These are phyloP conservation scores for Porites australiensis DNA, from an alignment of 64 coral and sea anemone species.

Conservation along the genomic window DNA sequence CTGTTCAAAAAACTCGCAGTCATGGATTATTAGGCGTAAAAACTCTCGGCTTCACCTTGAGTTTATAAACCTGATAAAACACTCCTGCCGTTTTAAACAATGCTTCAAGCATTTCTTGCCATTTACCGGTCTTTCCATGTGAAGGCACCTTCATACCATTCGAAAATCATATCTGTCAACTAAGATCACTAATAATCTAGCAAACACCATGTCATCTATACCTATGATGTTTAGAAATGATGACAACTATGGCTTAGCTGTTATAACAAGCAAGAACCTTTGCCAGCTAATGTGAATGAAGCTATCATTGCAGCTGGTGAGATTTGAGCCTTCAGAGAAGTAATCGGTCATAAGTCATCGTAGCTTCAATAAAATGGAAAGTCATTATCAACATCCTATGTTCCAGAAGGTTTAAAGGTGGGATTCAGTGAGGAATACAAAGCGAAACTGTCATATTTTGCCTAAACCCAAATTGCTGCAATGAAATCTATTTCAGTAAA, in stretches of 20 bases:
- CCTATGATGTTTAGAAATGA: background rate
- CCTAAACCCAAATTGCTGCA: too few relatives aligned
- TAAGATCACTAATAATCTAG: background rate
- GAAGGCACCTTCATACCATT: background rate
- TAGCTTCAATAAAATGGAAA: background rate
- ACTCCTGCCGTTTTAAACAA: too few relatives aligned
- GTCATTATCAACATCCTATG: background rate
- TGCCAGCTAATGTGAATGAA: background rate
- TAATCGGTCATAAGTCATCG: background rate
- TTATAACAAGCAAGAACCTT: background rate
- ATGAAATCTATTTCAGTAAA: too few relatives aligned
- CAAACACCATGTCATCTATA: background rate
- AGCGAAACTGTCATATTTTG: too few relatives aligned
- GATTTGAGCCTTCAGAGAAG: background rate
- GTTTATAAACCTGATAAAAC: too few relatives aligned
- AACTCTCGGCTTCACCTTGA: too few relatives aligned
- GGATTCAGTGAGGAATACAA: too few relatives aligned
- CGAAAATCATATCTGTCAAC: constrained; percentile 16
- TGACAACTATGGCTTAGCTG: background rate
- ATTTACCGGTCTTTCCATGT: too few relatives aligned
- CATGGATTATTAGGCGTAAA: too few relatives aligned
- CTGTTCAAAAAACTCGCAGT: too few relatives aligned
- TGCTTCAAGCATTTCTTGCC: too few relatives aligned
- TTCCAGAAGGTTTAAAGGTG: too few relatives aligned
- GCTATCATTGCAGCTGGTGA: background rate